Evolutionary conservation across 2,888 invertebrate species (phyloP).

Genomic region (Druceiella hillmani): DNA sequence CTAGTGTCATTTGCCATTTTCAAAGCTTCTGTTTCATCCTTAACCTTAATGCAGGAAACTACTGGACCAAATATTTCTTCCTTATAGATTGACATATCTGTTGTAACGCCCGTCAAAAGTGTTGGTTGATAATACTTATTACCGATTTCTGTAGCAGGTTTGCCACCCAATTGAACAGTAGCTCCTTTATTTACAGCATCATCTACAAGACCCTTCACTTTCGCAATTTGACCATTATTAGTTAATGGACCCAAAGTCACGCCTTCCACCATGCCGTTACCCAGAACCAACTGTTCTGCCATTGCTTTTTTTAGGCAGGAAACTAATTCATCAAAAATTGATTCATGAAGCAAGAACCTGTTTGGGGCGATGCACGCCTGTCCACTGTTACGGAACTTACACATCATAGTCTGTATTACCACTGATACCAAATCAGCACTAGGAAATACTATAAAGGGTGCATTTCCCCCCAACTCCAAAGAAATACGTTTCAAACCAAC

Average conservation of each 20-base stretch:
- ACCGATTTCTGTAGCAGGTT: conserved; percentile 59
- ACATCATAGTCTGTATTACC: conserved; percentile 77
- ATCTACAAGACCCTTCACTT: conserved; percentile 72
- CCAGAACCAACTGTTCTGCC: conserved; percentile 63
- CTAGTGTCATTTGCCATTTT: conserved; percentile 75
- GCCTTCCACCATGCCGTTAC: conserved; percentile 67
- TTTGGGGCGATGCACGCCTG: conserved; percentile 97
- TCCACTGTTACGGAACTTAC: conserved; percentile 94
- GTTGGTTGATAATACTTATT: conserved; percentile 86
- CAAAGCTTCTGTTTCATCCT: conserved; percentile 82
- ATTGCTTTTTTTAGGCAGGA: conserved; percentile 63
- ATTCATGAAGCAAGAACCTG: conserved; percentile 76
- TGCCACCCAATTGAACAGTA: conserved; percentile 70
- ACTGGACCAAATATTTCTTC: conserved; percentile 98
- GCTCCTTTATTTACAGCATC: conserved; percentile 88
- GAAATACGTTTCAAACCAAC: conserved; percentile 82
- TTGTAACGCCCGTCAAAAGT: conserved; percentile 69
- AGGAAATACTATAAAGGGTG: conserved; percentile 94
- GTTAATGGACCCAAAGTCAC: conserved; percentile 89
- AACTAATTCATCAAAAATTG: conserved; percentile 76
- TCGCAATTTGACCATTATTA: conserved; percentile 77
- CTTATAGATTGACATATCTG: conserved; percentile 74
- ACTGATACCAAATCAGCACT: conserved; percentile 85
- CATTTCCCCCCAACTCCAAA: conserved; percentile 97
- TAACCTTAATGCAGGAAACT: conserved; percentile 78